These are phyloP conservation scores for Rhinopomastus cyanomelas DNA, from an alignment of 2,113 vertebrate species.

Conservation along the genomic window DNA sequence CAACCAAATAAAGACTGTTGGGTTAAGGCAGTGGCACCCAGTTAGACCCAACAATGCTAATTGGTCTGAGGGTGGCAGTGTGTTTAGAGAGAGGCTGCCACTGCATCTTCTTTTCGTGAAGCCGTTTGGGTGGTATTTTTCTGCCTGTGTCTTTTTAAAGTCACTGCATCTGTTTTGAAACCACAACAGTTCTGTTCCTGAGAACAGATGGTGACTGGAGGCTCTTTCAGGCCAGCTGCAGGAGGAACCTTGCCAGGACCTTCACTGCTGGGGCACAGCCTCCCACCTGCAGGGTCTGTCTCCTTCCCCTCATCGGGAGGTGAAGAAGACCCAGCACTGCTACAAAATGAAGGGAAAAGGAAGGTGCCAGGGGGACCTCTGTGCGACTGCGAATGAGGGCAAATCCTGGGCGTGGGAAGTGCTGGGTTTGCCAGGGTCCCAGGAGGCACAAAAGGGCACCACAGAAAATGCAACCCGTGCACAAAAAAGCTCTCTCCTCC, in stretches of 20 bases:
- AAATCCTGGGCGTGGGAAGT: neutral
- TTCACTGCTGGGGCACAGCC: neutral
- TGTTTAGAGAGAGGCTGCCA: neutral
- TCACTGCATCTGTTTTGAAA: constrained; percentile 11
- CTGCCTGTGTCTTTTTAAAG: neutral
- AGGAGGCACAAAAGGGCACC: fast-evolving
- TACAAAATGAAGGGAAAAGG: neutral
- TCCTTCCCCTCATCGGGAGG: neutral
- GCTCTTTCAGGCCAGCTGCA: constrained; percentile 16
- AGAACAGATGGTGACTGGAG: constrained; percentile 26
- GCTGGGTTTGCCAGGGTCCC: neutral
- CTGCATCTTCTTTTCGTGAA: neutral
- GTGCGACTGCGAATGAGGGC: neutral
- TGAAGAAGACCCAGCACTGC: neutral
- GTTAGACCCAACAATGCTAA: neutral
- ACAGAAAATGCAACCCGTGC: neutral
- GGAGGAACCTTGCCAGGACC: neutral
- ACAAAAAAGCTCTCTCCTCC: neutral
- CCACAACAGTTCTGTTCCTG: constrained; percentile 15
- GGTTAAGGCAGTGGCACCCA: neutral
- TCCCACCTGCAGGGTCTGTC: neutral
- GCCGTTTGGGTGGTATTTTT: neutral
- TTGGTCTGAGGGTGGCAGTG: neutral
- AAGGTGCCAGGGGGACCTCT: neutral
- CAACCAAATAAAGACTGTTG: neutral